phyloP scores from a whole-genome alignment of 1,140 invertebrate genomes.

The Hycleus phaleratus region DNA sequence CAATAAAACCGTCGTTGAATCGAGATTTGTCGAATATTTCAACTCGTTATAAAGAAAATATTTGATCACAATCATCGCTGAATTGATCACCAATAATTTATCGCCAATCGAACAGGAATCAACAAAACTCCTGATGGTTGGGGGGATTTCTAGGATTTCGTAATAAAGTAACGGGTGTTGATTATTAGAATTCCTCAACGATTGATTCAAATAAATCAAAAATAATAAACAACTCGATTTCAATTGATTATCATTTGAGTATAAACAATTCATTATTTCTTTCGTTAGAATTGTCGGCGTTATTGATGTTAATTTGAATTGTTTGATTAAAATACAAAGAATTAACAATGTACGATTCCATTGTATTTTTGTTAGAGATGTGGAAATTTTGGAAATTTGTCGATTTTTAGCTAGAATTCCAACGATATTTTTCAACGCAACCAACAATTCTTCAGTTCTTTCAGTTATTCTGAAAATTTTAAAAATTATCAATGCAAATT shows the following conservation, averaged over 20 bases:
- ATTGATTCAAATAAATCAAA: conserved; percentile 5
- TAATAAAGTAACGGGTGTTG: conserved; percentile 1
- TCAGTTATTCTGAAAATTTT: no score
- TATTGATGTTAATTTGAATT: not conserved
- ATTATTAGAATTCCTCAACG: not conserved
- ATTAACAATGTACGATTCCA: conserved; percentile 1
- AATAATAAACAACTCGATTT: conserved; percentile 1
- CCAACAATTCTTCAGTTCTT: no score
- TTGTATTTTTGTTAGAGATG: not conserved
- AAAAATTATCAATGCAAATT: no score
- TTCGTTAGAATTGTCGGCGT: not conserved
- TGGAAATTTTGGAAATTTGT: not conserved
- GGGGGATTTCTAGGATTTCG: conserved; percentile 1
- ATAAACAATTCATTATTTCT: not conserved
- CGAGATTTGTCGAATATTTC: not conserved
- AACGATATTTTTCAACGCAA: no score
- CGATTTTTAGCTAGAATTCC: no score
- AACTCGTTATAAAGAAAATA: not conserved
- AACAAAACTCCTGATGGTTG: not conserved
- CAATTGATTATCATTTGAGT: not conserved
- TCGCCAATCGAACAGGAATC: not conserved
- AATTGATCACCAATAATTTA: not conserved
- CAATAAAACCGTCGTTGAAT: conserved; percentile 10
- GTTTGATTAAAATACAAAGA: not conserved
- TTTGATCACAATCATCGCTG: not conserved